These are phyloP conservation scores for Clusia tigrina DNA, from an alignment of 2,888 invertebrate species.

Conservation along the genomic window DNA sequence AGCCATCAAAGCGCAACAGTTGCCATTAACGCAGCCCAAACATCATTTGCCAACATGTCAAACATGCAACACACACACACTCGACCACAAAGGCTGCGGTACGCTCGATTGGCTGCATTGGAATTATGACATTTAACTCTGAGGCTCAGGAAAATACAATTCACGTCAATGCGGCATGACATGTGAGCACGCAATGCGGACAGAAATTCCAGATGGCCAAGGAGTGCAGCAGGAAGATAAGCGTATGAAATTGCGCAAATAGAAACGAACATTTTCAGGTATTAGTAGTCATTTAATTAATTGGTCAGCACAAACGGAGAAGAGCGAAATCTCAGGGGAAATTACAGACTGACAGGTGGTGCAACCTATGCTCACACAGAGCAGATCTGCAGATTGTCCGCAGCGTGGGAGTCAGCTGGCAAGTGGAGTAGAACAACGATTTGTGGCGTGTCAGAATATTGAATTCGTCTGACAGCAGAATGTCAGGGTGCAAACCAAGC, in stretches of 20 bases:
- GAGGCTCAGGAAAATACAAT: neutral
- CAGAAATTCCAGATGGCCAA: neutral
- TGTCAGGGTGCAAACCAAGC: too few relatives aligned
- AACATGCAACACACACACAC: constrained; percentile 1
- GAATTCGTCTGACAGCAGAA: too few relatives aligned
- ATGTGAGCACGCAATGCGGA: constrained; percentile 31
- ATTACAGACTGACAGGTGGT: too few relatives aligned
- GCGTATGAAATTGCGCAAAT: constrained; percentile 8
- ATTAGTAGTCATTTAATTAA: neutral
- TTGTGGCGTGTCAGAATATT: too few relatives aligned
- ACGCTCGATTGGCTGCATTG: neutral
- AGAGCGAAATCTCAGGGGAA: too few relatives aligned
- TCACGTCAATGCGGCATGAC: constrained; percentile 16
- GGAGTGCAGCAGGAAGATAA: neutral
- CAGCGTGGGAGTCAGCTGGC: too few relatives aligned
- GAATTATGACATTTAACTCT: constrained; percentile 17
- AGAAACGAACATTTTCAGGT: neutral
- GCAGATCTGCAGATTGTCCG: too few relatives aligned
- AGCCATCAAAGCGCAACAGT: too few relatives aligned
- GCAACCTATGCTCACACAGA: too few relatives aligned
- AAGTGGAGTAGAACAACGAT: too few relatives aligned
- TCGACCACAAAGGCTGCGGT: neutral
- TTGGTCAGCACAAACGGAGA: neutral
- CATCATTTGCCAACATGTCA: neutral
- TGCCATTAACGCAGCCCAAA: too few relatives aligned